These are phyloP conservation scores for Leptogaster cylindrica DNA, from an alignment of 2,888 invertebrate species.

Conservation along the genomic window DNA sequence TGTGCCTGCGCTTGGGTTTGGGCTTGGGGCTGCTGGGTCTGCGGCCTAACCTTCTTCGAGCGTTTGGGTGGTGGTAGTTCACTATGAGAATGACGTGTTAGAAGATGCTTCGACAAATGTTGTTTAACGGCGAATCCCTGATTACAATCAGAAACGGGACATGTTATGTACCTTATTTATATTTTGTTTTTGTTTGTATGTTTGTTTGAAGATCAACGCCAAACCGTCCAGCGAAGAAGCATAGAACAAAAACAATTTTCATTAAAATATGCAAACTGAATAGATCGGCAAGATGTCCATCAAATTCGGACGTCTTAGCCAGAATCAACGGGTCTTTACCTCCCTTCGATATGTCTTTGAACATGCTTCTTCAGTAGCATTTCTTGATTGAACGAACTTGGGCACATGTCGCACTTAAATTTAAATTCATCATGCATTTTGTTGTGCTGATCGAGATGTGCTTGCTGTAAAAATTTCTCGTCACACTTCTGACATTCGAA, in stretches of 20 bases:
- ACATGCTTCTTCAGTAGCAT: constrained; percentile 61
- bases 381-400: constrained; percentile 62
- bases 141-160: constrained; percentile 60
- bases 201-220: constrained; percentile 8
- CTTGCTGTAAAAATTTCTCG: constrained; percentile 61
- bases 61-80: constrained; percentile 61
- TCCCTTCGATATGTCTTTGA: constrained; percentile 62
- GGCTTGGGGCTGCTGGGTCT: constrained; percentile 43
- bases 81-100: constrained; percentile 61
- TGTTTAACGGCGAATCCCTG: constrained; percentile 62
- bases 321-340: constrained; percentile 49
- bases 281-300: constrained; percentile 40
- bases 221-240: constrained; percentile 14
- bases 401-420: constrained; percentile 61
- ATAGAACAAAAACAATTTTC: constrained; percentile 9
- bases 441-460: constrained; percentile 61
- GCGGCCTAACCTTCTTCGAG: constrained; percentile 57
- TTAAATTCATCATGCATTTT: constrained; percentile 62
- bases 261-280: not conserved
- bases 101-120: constrained; percentile 61
- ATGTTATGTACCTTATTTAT: constrained; percentile 61
- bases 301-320: not conserved
- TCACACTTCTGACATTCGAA: constrained; percentile 61
- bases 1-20: constrained; percentile 46
- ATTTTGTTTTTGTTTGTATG: constrained; percentile 37